Evolutionary conservation across 2,888 invertebrate genomes (phyloP).

Genomic region (Ophion obscuratus): DNA sequence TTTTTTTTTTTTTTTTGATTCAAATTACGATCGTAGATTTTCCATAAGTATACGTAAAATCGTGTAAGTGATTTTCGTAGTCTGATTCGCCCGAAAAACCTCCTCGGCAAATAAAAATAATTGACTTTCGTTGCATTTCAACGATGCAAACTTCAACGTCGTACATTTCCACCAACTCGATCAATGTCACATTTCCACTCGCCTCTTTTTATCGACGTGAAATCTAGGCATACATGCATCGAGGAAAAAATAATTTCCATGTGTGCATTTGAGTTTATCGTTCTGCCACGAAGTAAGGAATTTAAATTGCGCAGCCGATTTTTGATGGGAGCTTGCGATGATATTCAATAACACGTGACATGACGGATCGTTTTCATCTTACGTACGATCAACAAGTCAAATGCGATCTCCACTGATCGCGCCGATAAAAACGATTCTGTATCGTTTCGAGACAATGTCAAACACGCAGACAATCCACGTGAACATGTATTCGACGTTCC

Average conservation of each 20-base stretch:
- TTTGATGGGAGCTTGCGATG: neutral
- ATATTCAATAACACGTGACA: neutral
- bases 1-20: too few species aligned
- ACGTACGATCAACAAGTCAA: neutral
- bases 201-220: neutral
- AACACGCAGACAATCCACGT: neutral
- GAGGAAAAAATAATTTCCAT: neutral
- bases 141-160: neutral
- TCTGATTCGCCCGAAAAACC: too few species aligned
- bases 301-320: neutral
- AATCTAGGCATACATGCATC: neutral
- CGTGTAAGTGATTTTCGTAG: too few species aligned
- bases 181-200: neutral
- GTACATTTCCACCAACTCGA: neutral
- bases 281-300: neutral
- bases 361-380: neutral
- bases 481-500: neutral
- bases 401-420: neutral
- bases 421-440: neutral
- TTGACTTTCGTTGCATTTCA: too few species aligned
- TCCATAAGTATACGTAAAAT: too few species aligned
- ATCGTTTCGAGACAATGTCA: neutral
- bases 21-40: too few species aligned
- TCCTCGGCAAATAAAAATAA: too few species aligned
- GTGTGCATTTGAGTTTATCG: neutral